Percentiles rank a stretch among this genome's conserved stretches.
Conservation (phyloP, 2,888 invertebrate species). For the Spodoptera littoralis region DNA sequence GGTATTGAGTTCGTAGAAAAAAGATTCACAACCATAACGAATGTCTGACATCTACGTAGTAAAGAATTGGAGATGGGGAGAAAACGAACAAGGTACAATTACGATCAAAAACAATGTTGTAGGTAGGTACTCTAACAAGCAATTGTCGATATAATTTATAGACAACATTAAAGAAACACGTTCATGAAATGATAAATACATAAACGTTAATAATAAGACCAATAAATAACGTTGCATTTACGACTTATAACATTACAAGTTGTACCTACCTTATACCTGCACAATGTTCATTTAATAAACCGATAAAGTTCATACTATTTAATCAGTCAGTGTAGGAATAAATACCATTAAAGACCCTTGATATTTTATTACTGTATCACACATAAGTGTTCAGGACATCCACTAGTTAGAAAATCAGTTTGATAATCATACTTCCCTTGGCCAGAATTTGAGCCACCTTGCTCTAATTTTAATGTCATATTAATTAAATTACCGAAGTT, state of each 20-base stretch:
- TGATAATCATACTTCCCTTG: conserved; percentile 19
- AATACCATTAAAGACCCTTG: too few species aligned
- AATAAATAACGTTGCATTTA: conserved; percentile 33
- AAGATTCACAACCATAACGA: not conserved
- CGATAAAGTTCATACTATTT: conserved; percentile 28
- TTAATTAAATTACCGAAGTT: conserved; percentile 32
- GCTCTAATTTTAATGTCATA: conserved; percentile 33
- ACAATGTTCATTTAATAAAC: conserved; percentile 21
- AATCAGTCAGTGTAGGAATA: too few species aligned
- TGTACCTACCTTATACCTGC: conserved; percentile 3
- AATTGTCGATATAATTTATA: conserved; percentile 4
- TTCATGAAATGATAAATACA: conserved; percentile 35
- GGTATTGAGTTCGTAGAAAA: conserved; percentile 8
- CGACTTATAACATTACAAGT: conserved; percentile 5
- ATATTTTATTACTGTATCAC: too few species aligned
- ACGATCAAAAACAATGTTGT: conserved; percentile 16
- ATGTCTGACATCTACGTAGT: conserved; percentile 4
- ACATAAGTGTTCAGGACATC: not conserved
- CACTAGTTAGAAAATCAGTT: conserved; percentile 23
- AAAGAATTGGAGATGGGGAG: not conserved
- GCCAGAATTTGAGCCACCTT: conserved; percentile 28
- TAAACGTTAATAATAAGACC: conserved; percentile 12
- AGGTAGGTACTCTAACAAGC: not conserved
- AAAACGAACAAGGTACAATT: not conserved
- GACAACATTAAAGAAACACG: conserved; percentile 23